phyloP scores from a whole-genome alignment of 2,797 vertebrate species.

The Etheostoma nigrum region DNA sequence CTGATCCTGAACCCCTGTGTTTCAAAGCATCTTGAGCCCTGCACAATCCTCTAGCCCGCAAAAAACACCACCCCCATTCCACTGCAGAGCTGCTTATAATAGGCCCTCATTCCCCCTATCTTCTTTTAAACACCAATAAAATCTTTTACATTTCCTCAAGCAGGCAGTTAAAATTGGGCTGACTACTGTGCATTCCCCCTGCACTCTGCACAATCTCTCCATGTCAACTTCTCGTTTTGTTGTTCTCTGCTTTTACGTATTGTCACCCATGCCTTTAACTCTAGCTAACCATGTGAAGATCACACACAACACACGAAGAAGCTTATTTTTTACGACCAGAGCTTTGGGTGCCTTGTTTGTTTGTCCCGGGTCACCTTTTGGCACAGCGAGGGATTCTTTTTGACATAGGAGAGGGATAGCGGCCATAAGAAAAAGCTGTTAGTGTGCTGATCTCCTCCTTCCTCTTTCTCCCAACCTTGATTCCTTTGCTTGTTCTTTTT shows the following conservation, averaged over 20 bases:
- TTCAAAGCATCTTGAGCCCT: conserved; percentile 70
- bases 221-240: conserved; percentile 11
- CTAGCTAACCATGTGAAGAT: conserved; percentile 33
- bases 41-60: conserved; percentile 40
- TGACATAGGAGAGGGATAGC: not conserved
- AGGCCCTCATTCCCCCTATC: conserved; percentile 68
- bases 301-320: conserved; percentile 19
- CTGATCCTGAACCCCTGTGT: conserved; percentile 64
- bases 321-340: not conserved
- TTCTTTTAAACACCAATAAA: conserved; percentile 75
- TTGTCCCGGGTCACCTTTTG: conserved; percentile 64
- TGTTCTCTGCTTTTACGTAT: not conserved
- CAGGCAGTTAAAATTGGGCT: conserved; percentile 68
- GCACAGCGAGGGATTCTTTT: conserved; percentile 31
- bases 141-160: conserved; percentile 81
- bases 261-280: conserved; percentile 2
- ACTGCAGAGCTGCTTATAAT: conserved; percentile 61
- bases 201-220: conserved; percentile 25
- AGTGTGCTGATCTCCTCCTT: conserved; percentile 22
- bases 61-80: conserved; percentile 18
- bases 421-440: conserved; percentile 63
- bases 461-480: not conserved
- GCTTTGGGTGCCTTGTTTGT: conserved; percentile 51
- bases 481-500: not conserved
- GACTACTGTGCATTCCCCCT: conserved; percentile 52